Evolutionary conservation across 2,113 vertebrate species (phyloP), one percentile per base, ranked within the genome.

Genomic region (Acrocephalus kingi): DNA sequence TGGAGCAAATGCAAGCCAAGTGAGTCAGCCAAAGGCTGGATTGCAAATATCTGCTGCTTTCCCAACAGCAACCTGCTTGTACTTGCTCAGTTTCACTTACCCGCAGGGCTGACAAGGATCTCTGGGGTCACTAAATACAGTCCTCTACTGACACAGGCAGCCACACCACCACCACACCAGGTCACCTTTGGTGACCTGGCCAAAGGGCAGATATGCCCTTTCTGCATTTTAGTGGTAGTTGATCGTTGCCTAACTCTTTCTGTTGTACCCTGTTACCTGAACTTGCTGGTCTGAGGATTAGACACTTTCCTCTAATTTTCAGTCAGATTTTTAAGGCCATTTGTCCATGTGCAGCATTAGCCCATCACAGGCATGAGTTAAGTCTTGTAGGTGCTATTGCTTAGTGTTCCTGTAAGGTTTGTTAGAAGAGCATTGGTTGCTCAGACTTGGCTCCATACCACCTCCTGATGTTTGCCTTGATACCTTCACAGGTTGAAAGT

Each of bases 11-110:
- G 1, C 23, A 46, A 33, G 9, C 35, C 30, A 5, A 9, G 46
- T 85, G 90, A 95, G 66, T 84, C 69, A 95, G 46, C 7, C 49
- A 46, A 66, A 58, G 58, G 71, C 63, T 83, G 67, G 54, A 80
- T 43, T 20, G 2, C 0, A 0, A 79, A 37, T 68, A 69, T 27
- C 54, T 90, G 31, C 54, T 39, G 6, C 41, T 80, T 85, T 56
- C 71, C 46, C 72, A 92, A 41, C 7, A 78, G 3, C 15, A 25
- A 41, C 33, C 27, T 72, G 58, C 37, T 83, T 1, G 0, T 58
- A 64, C 62, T 76, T 83, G 78, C 22, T 9, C 0, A 1, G 72
- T 88, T 95, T 94, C 90, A 74, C 25, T 62, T 33, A 63, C 59
- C 55, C 20, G 3, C 27, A 59, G 83, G 63, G 41, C 75, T 86